Evolutionary conservation across 2,888 invertebrate genomes (phyloP), one percentile per base, ranked within the genome.

Genomic region (Arge pagana): DNA sequence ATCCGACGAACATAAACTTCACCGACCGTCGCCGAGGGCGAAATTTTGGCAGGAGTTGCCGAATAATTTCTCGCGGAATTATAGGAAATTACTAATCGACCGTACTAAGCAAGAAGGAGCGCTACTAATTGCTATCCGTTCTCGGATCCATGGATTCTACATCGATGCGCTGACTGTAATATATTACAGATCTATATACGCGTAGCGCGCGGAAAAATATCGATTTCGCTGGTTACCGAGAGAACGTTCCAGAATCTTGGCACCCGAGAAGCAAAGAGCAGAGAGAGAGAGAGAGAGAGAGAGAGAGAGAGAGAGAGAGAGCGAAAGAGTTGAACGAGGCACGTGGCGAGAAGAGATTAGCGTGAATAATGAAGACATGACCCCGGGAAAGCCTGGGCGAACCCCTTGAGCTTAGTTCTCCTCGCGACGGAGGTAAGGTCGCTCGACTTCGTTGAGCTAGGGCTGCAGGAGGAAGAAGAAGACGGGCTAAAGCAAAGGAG

Each of bases 311-410:
- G 42, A 15, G 13, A 28, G 13, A 4, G 15, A 35, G 26, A 18
- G 13, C 21, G 19, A 7, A 13, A 8, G n/a, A 24, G 35, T 7
- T 28, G 24, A 26, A 19, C 39, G 60, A 52, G 24, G 26, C 16
- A 16, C 21, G 19, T 10, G 11, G 26, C 48, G 28, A 28, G 64
- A 61, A 71, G 68, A 71, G 71, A 72, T 71, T 71, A 70, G 71
- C 71, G 70, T 68, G 71, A 71, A 72, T 71, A 71, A 71, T 71
- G 71, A 71, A 71, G 71, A 70, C 70, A 71, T 67, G 69, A 68
- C 68, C 65, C 67, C 66, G 65, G 64, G 67, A 69, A 71, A 70
- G 67, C 67, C 69, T 68, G 66, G 67, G 68, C 67, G 66, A 61
- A 65, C 63, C 68, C 65, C 67, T 66, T 65, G 67, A 68, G 66